Evolutionary conservation across 2,113 vertebrate genomes (phyloP), one percentile per base, ranked within the genome.

Genomic region (Nipponia nippon): DNA sequence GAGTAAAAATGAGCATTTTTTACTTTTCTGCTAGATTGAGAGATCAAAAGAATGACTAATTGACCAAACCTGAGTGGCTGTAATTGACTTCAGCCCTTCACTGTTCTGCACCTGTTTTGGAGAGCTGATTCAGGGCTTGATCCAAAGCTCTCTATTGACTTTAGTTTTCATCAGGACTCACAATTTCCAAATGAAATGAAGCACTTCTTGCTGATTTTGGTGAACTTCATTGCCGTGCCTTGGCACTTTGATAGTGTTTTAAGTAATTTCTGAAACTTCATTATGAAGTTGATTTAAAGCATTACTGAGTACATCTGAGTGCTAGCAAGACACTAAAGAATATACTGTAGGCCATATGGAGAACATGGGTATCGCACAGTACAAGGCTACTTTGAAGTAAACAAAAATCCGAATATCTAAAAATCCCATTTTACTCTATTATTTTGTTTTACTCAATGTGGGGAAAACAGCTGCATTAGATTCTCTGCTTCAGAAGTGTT

Each of bases 41-140:
- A 95, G 73, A 87, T 96, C 94, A 97, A 96, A 96, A 82, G 95
- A 91, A 90, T 83, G 21, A 62, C 83, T 95, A 91, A 92, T 65
- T 85, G 83, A 82, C 15, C 56, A 91, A 91, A 88, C 12, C 55
- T 95, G 85, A 85, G 49, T 77, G 67, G 23, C 11, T 66, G 49
- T 96, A 94, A 96, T 86, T 88, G 66, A 93, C 70, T 95, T 91
- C 92, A 95, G 85, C 44, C 93, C 75, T 56, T 76, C 81, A 90
- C 40, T 96, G 83, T 83, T 94, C 66, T 65, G 82, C 92, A 96
- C 92, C 87, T 96, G 87, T 77, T 94, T 91, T 79, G 61, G 70
- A 62, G 22, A 87, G 10, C 11, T 1, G 7, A 52, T 84, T 90
- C 75, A 71, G 36, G 69, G 23, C 38, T 83, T 75, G 59, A 75